A percentile compares a stretch with the other conserved stretches of the same genome.
phyloP scores from a whole-genome alignment of 2,113 vertebrate species.

The Pelecanoides urinatrix region DNA sequence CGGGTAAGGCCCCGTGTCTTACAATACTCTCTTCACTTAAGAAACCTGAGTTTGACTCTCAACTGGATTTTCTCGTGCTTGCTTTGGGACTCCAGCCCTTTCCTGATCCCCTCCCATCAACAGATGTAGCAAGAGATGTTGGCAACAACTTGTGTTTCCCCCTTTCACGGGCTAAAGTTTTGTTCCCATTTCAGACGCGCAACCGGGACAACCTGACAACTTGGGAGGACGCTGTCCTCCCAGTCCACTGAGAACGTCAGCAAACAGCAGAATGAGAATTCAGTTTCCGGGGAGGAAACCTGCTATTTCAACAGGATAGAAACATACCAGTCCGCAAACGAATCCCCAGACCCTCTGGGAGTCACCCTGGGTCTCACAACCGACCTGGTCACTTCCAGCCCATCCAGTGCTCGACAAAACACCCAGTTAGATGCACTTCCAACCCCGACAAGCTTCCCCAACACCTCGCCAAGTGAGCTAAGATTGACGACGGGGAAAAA shows the following conservation, averaged over 20 bases:
- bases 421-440: neutral
- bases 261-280: constrained; percentile 38
- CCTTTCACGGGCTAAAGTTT: neutral
- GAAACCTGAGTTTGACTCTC: constrained; percentile 55
- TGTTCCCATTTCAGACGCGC: neutral
- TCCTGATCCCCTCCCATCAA: neutral
- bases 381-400: neutral
- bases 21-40: neutral
- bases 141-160: neutral
- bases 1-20: neutral
- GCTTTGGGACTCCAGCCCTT: neutral
- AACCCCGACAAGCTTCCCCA: neutral
- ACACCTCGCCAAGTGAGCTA: constrained; percentile 22
- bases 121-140: neutral
- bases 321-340: neutral
- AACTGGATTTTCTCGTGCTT: constrained; percentile 4
- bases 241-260: neutral
- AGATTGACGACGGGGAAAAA: neutral
- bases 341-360: neutral
- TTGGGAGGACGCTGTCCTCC: neutral
- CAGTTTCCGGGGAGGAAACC: neutral
- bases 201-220: neutral
- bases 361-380: neutral
- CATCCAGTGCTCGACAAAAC: neutral
- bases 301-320: neutral